A percentile compares a stretch with the other conserved stretches of the same genome.
phyloP scores from a whole-genome alignment of 2,888 invertebrate species.

The Aphodius granarius region DNA sequence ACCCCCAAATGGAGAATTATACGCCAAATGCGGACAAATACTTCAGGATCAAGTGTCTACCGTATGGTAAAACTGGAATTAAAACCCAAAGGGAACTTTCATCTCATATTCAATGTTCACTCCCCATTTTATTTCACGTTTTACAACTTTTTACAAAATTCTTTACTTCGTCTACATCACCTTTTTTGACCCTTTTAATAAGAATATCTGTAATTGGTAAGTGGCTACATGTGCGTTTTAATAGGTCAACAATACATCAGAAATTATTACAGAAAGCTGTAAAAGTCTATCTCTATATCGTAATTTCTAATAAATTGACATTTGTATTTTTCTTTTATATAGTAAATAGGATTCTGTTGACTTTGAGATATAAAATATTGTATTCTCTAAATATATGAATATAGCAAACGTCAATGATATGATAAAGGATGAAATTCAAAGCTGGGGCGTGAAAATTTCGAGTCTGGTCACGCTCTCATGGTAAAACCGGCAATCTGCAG shows the following conservation, averaged over 20 bases:
- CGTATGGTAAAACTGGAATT: slow-evolving; percentile 8
- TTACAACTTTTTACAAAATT: neutral
- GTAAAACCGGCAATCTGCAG: slow-evolving; percentile 52
- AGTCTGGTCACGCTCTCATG: slow-evolving; percentile 41
- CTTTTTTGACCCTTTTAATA: neutral
- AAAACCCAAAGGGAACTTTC: neutral
- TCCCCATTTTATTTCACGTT: neutral
- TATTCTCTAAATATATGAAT: too few relatives aligned
- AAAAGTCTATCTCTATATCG: too few relatives aligned
- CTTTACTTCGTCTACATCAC: neutral
- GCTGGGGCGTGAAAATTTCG: slow-evolving; percentile 28
- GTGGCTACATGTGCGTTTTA: too few relatives aligned
- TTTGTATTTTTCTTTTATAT: too few relatives aligned
- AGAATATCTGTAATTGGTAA: too few relatives aligned
- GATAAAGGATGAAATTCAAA: slow-evolving; percentile 32
- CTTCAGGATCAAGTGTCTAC: slow-evolving; percentile 31
- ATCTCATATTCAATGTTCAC: neutral
- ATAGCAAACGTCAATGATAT: neutral
- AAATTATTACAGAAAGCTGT: too few relatives aligned
- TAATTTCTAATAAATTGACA: too few relatives aligned
- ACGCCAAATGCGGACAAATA: slow-evolving; percentile 48
- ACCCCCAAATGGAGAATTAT: slow-evolving; percentile 30
- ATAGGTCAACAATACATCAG: too few relatives aligned
- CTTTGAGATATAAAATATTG: neutral
- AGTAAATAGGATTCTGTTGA: too few relatives aligned